These are phyloP conservation scores for Lemur catta DNA, from an alignment of 2,797 vertebrate species.

Conservation along the genomic window DNA sequence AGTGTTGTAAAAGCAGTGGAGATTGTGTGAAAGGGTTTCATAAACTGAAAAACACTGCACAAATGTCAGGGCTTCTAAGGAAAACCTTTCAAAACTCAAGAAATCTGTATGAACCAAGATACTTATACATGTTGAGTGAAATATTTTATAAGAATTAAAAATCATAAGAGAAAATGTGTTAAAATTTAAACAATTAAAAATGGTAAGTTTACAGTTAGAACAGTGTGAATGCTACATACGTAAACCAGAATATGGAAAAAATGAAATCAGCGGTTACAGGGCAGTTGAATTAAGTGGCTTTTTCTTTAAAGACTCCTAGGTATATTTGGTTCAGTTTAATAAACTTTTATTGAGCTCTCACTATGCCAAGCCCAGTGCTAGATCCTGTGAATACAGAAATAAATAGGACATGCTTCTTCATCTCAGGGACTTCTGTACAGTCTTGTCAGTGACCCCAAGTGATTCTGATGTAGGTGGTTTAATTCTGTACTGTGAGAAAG, in stretches of 20 bases:
- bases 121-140: not conserved
- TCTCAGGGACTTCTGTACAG: not conserved
- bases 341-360: not conserved
- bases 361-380: not conserved
- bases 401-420: not conserved
- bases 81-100: conserved; percentile 18
- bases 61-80: not conserved
- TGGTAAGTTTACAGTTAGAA: not conserved
- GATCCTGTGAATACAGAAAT: not conserved
- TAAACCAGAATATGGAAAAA: not conserved
- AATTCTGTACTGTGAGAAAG: not conserved
- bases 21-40: not conserved
- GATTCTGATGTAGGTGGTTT: not conserved
- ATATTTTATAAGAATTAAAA: conserved; percentile 25
- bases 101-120: not conserved
- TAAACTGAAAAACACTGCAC: not conserved
- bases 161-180: not conserved
- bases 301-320: not conserved
- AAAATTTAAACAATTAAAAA: not conserved
- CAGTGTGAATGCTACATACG: not conserved
- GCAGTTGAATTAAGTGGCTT: not conserved
- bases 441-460: not conserved
- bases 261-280: not conserved
- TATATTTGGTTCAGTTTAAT: not conserved
- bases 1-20: not conserved